Percentiles rank a stretch among this genome's conserved stretches.
Evolutionary conservation across 2,888 invertebrate species (phyloP).

Genomic region (Chloromyia formosa): DNA sequence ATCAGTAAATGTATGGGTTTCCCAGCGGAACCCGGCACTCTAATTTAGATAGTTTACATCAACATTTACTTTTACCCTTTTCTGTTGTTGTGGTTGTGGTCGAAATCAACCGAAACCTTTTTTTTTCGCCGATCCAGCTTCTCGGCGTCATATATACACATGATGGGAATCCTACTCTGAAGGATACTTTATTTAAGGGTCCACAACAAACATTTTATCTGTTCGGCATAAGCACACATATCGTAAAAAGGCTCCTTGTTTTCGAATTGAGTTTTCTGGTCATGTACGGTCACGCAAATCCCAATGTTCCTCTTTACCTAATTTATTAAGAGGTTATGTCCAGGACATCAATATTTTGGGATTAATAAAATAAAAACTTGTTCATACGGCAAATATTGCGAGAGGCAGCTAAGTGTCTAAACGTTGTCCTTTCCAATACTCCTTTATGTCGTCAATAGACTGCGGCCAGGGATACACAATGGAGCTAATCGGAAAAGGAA

Average conservation of each 20-base stretch:
- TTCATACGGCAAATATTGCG: slow-evolving; percentile 31
- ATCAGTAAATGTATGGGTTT: too few relatives aligned
- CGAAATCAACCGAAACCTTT: neutral
- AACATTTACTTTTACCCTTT: slow-evolving; percentile 7
- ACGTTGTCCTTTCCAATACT: neutral
- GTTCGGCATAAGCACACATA: neutral
- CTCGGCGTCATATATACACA: neutral
- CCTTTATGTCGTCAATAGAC: slow-evolving; percentile 7
- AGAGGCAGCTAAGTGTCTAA: slow-evolving; percentile 5
- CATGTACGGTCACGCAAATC: slow-evolving; percentile 7
- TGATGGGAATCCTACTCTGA: neutral
- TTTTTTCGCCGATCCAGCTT: neutral
- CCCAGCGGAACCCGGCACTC: too few relatives aligned
- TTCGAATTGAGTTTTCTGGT: slow-evolving; percentile 13
- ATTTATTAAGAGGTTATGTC: slow-evolving; percentile 26
- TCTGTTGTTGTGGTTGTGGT: neutral
- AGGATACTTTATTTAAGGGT: neutral
- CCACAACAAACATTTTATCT: neutral
- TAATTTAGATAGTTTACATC: neutral
- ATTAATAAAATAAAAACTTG: slow-evolving; percentile 20
- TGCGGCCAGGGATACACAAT: neutral
- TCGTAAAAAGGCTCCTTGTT: neutral
- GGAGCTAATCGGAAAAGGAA: slow-evolving; percentile 30
- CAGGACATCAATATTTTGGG: slow-evolving; percentile 19
- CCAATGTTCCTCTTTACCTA: slow-evolving; percentile 13